phyloP scores from a whole-genome alignment of 2,113 vertebrate species.

The Ammodytes marinus region DNA sequence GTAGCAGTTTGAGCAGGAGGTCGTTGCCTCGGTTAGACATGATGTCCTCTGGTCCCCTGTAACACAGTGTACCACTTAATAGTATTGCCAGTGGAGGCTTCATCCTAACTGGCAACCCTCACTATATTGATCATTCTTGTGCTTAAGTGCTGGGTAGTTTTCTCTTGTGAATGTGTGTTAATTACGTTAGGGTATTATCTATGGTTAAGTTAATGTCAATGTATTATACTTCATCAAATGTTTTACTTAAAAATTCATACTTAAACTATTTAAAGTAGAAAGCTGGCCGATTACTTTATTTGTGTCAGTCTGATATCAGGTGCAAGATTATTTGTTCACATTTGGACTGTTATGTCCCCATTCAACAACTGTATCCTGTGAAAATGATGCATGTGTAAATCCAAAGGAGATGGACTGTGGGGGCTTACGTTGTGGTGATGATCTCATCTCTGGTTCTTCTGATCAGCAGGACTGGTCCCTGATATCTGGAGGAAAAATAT shows the following conservation, averaged over 20 bases:
- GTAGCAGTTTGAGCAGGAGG: conserved; percentile 89
- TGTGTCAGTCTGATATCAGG: not conserved
- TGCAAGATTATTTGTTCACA: not conserved
- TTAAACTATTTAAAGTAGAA: no score
- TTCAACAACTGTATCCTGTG: not conserved
- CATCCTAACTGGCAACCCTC: not conserved
- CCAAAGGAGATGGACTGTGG: not conserved
- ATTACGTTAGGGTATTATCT: not conserved
- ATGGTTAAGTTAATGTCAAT: no score
- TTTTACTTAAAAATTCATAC: no score
- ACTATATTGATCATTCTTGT: not conserved
- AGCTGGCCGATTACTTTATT: not conserved
- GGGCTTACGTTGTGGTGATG: conserved; percentile 91
- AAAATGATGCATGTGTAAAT: not conserved
- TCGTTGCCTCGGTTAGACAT: conserved; percentile 93
- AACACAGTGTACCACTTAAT: not conserved
- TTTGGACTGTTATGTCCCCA: not conserved
- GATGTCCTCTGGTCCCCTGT: conserved; percentile 90
- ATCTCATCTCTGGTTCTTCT: conserved; percentile 95
- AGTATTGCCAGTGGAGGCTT: not conserved
- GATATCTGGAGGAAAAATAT: conserved; percentile 83
- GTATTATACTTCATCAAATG: no score
- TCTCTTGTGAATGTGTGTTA: not conserved
- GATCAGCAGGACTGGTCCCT: conserved; percentile 91
- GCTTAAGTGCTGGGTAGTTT: not conserved